phyloP scores from a whole-genome alignment of 2,888 invertebrate species.

The Pyrocoelia pectoralis region DNA sequence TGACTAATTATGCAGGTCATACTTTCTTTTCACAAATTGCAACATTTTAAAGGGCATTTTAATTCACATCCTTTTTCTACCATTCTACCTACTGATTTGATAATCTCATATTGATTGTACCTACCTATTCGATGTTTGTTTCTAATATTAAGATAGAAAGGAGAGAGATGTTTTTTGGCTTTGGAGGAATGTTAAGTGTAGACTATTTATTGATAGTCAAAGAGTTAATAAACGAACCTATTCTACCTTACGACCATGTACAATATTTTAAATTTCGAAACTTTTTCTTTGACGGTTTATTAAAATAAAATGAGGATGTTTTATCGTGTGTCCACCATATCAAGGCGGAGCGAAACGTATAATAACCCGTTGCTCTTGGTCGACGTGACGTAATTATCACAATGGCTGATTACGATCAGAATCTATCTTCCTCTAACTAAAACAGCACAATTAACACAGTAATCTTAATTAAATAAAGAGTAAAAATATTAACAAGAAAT shows the following conservation, averaged over 20 bases:
- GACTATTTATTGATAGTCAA: background rate
- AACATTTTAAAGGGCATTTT: too few relatives aligned
- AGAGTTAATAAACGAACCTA: too few relatives aligned
- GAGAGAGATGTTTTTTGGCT: background rate
- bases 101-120: background rate
- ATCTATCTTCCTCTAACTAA: background rate
- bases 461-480: background rate
- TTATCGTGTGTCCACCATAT: slow-evolving; percentile 40
- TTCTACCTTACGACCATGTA: background rate
- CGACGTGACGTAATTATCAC: slow-evolving; percentile 50
- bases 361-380: slow-evolving; percentile 51
- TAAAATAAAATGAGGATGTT: background rate
- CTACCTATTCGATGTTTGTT: too few relatives aligned
- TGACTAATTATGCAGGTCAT: slow-evolving; percentile 9
- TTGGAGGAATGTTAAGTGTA: background rate
- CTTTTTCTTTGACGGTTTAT: background rate
- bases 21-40: background rate
- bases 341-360: slow-evolving; percentile 53
- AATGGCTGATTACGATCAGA: slow-evolving; percentile 37
- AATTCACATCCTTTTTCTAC: background rate
- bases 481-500: too few relatives aligned
- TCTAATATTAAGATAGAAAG: too few relatives aligned
- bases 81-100: background rate
- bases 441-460: background rate
- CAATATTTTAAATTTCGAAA: background rate